These are phyloP conservation scores for Coelopa frigida DNA, from an alignment of 1,140 invertebrate species.

Conservation along the genomic window DNA sequence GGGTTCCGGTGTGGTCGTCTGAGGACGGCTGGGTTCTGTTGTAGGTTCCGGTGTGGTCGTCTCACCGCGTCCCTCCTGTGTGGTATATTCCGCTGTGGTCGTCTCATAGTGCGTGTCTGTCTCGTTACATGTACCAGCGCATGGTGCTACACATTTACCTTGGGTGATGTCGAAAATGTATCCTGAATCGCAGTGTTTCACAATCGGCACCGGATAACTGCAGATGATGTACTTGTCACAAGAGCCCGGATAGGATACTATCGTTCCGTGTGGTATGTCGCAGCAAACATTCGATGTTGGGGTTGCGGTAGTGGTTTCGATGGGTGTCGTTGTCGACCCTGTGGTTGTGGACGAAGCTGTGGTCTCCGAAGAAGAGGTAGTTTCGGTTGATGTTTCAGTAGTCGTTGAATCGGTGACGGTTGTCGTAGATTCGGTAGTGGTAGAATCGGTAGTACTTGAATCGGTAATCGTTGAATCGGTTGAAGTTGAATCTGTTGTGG, in stretches of 20 bases:
- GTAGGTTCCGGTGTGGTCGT: no score
- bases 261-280: conserved; percentile 17
- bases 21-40: no score
- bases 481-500: conserved; percentile 4
- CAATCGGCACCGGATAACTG: conserved; percentile 24
- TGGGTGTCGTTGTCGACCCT: conserved; percentile 9
- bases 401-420: conserved; percentile 3
- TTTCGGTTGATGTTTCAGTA: conserved; percentile 6
- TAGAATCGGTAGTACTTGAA: not conserved
- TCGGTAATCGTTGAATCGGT: not conserved
- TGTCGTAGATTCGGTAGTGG: conserved; percentile 9
- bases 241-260: conserved; percentile 25
- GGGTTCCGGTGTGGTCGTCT: no score
- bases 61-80: no score
- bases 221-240: conserved; percentile 26
- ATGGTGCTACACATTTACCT: no score
- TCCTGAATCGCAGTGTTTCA: conserved; percentile 13
- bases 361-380: not conserved
- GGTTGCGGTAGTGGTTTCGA: conserved; percentile 12
- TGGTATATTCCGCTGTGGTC: no score
- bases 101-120: no score
- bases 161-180: conserved; percentile 8
- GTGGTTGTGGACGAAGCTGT: not conserved
- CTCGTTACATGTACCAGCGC: no score
- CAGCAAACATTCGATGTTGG: conserved; percentile 19